A percentile compares a stretch with the other conserved stretches of the same genome.
Conservation (phyloP, 2,113 vertebrate genomes). For the Probosciger aterrimus region DNA sequence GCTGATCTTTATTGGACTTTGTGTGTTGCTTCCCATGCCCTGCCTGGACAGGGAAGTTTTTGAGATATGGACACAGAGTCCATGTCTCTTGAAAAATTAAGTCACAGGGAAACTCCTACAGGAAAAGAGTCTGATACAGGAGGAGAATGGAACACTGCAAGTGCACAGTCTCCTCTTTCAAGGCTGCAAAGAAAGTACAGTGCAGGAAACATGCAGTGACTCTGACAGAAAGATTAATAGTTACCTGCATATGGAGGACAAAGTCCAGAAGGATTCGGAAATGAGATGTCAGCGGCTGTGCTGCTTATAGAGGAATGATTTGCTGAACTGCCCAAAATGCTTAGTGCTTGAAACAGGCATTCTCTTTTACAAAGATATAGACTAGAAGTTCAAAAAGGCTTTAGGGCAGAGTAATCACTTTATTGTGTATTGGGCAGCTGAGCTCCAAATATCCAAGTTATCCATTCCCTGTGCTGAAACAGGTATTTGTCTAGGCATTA, state of each 20-base stretch:
- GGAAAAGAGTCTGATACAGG: background rate
- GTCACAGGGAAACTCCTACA: background rate
- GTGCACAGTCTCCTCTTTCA: background rate
- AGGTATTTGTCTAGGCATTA: background rate
- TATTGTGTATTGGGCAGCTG: background rate
- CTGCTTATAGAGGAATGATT: background rate
- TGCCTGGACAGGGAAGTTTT: background rate
- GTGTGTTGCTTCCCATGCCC: background rate
- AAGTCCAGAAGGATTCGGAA: slow-evolving; percentile 13
- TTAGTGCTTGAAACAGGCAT: background rate
- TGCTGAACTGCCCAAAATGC: background rate
- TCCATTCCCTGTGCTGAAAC: background rate
- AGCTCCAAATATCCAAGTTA: background rate
- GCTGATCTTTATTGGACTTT: background rate
- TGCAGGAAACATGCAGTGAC: background rate
- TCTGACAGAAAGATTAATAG: slow-evolving; percentile 15
- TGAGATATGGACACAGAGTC: background rate
- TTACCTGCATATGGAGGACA: background rate
- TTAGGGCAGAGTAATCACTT: background rate
- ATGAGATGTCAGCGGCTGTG: slow-evolving; percentile 10
- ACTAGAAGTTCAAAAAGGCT: background rate
- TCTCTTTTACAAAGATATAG: background rate
- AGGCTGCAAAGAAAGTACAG: background rate
- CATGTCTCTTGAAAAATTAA: background rate
- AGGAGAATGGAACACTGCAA: background rate